Evolutionary conservation across 2,113 vertebrate species (phyloP).

Genomic region (Paraplagusia blochii): DNA sequence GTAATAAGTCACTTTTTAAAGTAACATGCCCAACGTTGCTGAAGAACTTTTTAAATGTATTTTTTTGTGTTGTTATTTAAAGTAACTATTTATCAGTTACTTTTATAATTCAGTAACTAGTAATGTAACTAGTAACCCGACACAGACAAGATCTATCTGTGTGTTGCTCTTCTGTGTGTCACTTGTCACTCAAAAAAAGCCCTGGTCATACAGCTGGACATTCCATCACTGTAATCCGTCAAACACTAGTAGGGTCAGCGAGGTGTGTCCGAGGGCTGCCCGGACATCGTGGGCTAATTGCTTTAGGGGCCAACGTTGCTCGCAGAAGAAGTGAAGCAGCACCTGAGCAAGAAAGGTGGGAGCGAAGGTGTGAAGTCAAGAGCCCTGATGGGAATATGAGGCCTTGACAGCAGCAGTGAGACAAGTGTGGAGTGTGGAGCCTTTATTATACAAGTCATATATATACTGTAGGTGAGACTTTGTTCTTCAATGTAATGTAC

Average conservation of each 20-base stretch:
- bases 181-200: constrained; percentile 35
- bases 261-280: not conserved
- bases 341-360: constrained; percentile 1
- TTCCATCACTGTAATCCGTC: constrained; percentile 5
- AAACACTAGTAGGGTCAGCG: constrained; percentile 9
- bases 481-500: too few species aligned
- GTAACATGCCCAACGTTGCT: too few species aligned
- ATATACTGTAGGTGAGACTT: not conserved
- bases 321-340: not conserved
- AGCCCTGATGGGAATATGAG: not conserved
- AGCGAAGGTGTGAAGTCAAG: not conserved
- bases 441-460: not conserved
- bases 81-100: too few species aligned
- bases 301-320: constrained; percentile 23
- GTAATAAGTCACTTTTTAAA: too few species aligned
- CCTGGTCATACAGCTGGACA: not conserved
- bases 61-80: too few species aligned
- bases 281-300: constrained; percentile 45
- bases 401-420: not conserved
- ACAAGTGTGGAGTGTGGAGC: not conserved
- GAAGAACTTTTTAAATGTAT: too few species aligned
- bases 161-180: constrained; percentile 9
- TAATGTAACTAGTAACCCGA: too few species aligned
- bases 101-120: too few species aligned
- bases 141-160: not conserved